These are phyloP conservation scores for Excalfactoria chinensis DNA, from an alignment of 2,113 vertebrate species.

Conservation along the genomic window DNA sequence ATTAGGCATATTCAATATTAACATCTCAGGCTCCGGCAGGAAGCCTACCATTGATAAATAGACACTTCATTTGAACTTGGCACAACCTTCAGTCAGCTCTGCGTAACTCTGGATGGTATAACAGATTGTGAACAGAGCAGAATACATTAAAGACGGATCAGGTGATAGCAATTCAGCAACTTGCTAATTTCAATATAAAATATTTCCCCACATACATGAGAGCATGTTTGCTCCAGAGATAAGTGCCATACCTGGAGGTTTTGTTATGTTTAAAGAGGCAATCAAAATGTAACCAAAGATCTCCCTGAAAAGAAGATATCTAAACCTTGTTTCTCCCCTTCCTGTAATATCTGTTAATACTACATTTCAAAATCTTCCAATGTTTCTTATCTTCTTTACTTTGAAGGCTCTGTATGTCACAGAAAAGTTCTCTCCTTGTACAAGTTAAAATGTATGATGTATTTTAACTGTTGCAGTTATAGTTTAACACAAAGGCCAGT, in stretches of 20 bases:
- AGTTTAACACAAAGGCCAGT: slow-evolving; percentile 38
- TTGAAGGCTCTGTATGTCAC: background rate
- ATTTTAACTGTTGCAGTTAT: slow-evolving; percentile 17
- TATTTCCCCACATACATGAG: background rate
- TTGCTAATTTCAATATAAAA: slow-evolving; percentile 24
- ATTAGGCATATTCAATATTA: slow-evolving; percentile 67
- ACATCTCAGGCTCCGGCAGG: slow-evolving; percentile 35
- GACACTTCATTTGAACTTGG: slow-evolving; percentile 68
- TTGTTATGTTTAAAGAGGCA: background rate
- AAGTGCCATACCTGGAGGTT: background rate
- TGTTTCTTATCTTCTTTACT: background rate
- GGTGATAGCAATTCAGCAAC: slow-evolving; percentile 13
- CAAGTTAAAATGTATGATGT: background rate
- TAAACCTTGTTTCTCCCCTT: background rate
- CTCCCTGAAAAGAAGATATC: background rate
- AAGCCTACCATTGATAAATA: slow-evolving; percentile 55
- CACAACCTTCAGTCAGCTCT: slow-evolving; percentile 65
- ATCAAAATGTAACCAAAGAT: background rate
- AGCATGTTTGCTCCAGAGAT: background rate
- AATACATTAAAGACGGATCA: slow-evolving; percentile 13
- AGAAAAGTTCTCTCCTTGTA: slow-evolving; percentile 4
- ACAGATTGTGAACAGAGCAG: background rate
- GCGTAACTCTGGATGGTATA: slow-evolving; percentile 14
- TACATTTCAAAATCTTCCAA: background rate
- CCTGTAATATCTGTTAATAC: background rate